Percentiles rank a stretch among this genome's conserved stretches.
Conservation (phyloP, 2,113 vertebrate species). For the Paradisaea rubra region DNA sequence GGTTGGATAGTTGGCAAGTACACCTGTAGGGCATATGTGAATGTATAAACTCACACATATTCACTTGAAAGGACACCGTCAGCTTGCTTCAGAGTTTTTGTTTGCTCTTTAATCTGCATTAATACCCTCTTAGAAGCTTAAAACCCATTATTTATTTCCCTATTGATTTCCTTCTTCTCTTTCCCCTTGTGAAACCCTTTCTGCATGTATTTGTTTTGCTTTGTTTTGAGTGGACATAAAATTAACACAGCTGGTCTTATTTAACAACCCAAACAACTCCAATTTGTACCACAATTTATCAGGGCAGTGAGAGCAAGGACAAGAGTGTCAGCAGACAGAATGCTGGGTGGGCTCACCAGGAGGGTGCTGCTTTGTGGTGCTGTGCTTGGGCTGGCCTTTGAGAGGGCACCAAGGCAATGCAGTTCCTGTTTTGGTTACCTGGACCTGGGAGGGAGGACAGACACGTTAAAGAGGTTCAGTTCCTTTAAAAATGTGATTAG, state of each 20-base stretch:
- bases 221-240: slow-evolving; percentile 58
- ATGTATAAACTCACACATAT: slow-evolving; percentile 61
- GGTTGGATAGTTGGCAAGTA: slow-evolving; percentile 48
- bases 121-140: slow-evolving; percentile 70
- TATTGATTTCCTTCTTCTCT: slow-evolving; percentile 59
- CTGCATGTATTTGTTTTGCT: neutral
- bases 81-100: slow-evolving; percentile 63
- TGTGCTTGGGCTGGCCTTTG: neutral
- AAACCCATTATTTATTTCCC: slow-evolving; percentile 65
- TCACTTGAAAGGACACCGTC: slow-evolving; percentile 72
- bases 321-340: accelerated
- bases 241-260: slow-evolving; percentile 52
- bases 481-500: neutral
- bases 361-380: accelerated
- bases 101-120: slow-evolving; percentile 66
- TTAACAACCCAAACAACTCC: slow-evolving; percentile 42
- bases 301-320: neutral
- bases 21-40: slow-evolving; percentile 72
- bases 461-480: neutral
- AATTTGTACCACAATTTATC: neutral
- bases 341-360: neutral
- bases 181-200: slow-evolving; percentile 13
- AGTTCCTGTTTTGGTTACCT: neutral
- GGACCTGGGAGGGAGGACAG: neutral
- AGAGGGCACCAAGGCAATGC: neutral